Evolutionary conservation across 1,140 invertebrate species (phyloP), one percentile per base, ranked within the genome.

Genomic region (Diachasma alloeum): DNA sequence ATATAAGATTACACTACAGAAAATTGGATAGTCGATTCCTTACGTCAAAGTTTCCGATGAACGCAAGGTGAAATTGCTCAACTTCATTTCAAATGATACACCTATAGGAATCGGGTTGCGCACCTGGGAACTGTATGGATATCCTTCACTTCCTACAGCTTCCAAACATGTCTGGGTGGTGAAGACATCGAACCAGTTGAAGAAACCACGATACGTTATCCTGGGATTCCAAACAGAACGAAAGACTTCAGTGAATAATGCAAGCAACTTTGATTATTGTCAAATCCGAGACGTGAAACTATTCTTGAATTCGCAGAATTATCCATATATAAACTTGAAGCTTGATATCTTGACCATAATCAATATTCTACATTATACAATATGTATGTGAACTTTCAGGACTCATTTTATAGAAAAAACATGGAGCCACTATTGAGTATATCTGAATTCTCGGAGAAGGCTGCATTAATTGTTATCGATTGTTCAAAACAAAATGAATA

Each of bases 121-220:
- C 26, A 81, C 63, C n/a, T 86, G 85, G 86, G 81, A 86, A 71
- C 37, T 86, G n/a, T 82, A 85, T 80, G 82, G 85, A 75, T 85
- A 84, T 81, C 83, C 84, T 15, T n/a, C 77, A 6, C 68, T 86
- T 53, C 82, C 86, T 24, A 17, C 48, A 66, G 80, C 79, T 1
- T 76, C 53, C 4, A 76, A 82, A 48, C 81, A 82, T 76, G 68
- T 78, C 6, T 87, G 86, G 85, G 72, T 81, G 6, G 48, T 77
- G 19, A 75, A 67, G 44, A 69, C n/a, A n/a, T n/a, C n/a, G n/a
- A n/a, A n/a, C n/a, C n/a, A n/a, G n/a, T n/a, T n/a, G n/a, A n/a
- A n/a, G n/a, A n/a, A n/a, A n/a, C n/a, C n/a, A n/a, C n/a, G n/a
- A n/a, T n/a, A n/a, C n/a, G n/a, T n/a, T n/a, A 4, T 74, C 39